These are phyloP conservation scores for Escarpia spicata DNA, from an alignment of 2,888 invertebrate genomes.

Conservation along the genomic window DNA sequence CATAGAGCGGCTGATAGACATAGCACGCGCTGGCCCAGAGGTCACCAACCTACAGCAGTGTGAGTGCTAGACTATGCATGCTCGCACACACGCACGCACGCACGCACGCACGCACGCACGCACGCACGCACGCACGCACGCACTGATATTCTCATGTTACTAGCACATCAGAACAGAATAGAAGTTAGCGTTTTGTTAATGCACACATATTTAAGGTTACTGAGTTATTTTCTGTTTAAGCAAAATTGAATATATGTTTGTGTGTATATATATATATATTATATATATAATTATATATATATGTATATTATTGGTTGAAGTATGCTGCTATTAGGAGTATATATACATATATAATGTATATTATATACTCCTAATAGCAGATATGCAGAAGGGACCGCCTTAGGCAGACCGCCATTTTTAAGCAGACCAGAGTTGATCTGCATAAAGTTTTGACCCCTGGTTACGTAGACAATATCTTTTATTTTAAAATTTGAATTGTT, in stretches of 20 bases:
- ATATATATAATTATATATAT: neutral
- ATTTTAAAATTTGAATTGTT: too few species aligned
- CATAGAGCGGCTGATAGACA: slow-evolving; percentile 61
- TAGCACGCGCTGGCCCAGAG: neutral
- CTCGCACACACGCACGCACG: neutral
- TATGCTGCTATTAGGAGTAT: too few species aligned
- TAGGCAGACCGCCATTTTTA: too few species aligned
- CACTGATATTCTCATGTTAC: too few species aligned
- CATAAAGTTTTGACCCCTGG: too few species aligned
- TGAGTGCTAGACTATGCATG: neutral
- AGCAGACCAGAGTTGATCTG: too few species aligned
- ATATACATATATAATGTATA: too few species aligned
- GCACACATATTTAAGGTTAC: neutral
- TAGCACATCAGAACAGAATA: neutral
- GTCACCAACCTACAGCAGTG: neutral
- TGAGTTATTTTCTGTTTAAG: neutral
- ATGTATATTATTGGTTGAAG: neutral
- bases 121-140: neutral
- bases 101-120: neutral
- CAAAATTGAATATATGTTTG: neutral
- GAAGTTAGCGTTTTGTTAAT: neutral
- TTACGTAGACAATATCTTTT: too few species aligned
- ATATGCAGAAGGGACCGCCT: too few species aligned
- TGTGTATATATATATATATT: neutral
- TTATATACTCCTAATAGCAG: too few species aligned